phyloP scores from a whole-genome alignment of 1,140 invertebrate species.

The Ylistrum balloti region DNA sequence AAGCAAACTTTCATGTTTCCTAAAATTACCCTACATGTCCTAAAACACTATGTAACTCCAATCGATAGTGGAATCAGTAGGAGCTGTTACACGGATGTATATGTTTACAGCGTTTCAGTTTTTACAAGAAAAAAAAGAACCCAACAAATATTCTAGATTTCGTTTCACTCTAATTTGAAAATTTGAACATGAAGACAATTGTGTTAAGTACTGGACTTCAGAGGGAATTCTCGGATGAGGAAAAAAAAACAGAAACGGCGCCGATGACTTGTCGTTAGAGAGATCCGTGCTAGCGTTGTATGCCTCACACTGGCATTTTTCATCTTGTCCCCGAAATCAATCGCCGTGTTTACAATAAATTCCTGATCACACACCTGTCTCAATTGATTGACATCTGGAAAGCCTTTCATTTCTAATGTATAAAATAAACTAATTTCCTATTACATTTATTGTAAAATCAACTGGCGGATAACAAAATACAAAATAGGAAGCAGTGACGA shows the following conservation, averaged over 20 bases:
- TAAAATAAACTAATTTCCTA: conserved; percentile 2
- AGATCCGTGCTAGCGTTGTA: neutral
- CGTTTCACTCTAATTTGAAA: neutral
- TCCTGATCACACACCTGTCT: neutral
- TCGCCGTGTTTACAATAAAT: neutral
- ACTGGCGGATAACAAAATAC: neutral
- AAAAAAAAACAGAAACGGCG: neutral
- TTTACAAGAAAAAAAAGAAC: neutral
- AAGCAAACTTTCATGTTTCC: conserved; percentile 28
- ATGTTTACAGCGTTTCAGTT: neutral
- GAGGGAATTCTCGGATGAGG: neutral
- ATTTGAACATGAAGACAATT: neutral
- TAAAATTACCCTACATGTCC: neutral
- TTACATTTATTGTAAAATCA: neutral
- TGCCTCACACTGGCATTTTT: neutral
- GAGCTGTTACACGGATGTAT: conserved; percentile 14
- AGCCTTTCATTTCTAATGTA: neutral
- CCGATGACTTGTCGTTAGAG: neutral
- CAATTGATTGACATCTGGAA: neutral
- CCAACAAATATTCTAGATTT: neutral
- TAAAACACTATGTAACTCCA: neutral
- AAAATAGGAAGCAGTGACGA: neutral
- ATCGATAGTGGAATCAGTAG: neutral
- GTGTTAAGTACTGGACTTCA: neutral
- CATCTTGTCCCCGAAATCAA: neutral